Conservation (phyloP, 2,888 invertebrate species). For the Kuschelorhynchus macadamiae region DNA sequence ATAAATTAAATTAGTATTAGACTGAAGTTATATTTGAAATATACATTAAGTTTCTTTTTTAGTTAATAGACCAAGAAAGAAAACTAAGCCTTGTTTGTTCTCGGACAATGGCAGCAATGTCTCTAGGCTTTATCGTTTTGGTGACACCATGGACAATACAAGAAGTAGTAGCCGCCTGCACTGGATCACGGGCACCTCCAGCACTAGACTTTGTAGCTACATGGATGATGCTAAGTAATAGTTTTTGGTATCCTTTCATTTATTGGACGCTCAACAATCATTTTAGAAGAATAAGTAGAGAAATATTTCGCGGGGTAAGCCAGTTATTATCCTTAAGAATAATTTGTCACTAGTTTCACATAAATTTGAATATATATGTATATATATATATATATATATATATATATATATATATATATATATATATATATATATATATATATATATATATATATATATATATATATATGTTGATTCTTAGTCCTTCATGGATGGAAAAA, state of each 20-base stretch:
- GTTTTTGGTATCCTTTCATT: slow-evolving; percentile 92
- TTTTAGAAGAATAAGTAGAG: slow-evolving; percentile 85
- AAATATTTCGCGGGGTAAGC: slow-evolving; percentile 83
- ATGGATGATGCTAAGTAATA: slow-evolving; percentile 89
- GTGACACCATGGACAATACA: slow-evolving; percentile 93
- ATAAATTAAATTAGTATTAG: too few relatives aligned
- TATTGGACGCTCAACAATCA: slow-evolving; percentile 91
- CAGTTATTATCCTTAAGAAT: too few relatives aligned
- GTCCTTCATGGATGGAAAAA: too few relatives aligned
- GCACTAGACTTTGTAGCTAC: slow-evolving; percentile 88
- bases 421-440: too few relatives aligned
- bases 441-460: too few relatives aligned
- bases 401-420: too few relatives aligned
- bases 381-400: too few relatives aligned
- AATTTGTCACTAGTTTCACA: too few relatives aligned
- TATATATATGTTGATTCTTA: too few relatives aligned
- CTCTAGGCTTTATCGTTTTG: slow-evolving; percentile 90
- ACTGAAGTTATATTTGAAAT: too few relatives aligned
- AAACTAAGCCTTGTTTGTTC: slow-evolving; percentile 86
- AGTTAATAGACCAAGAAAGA: slow-evolving; percentile 76
- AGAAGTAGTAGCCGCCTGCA: slow-evolving; percentile 91
- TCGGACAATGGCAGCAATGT: slow-evolving; percentile 93
- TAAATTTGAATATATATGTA: too few relatives aligned
- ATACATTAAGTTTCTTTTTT: slow-evolving; percentile 52
- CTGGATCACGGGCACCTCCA: slow-evolving; percentile 86